Percentiles rank a stretch among this genome's conserved stretches.
Evolutionary conservation across 2,797 vertebrate species (phyloP).

Genomic region (Sternarchorhynchus goeldii): DNA sequence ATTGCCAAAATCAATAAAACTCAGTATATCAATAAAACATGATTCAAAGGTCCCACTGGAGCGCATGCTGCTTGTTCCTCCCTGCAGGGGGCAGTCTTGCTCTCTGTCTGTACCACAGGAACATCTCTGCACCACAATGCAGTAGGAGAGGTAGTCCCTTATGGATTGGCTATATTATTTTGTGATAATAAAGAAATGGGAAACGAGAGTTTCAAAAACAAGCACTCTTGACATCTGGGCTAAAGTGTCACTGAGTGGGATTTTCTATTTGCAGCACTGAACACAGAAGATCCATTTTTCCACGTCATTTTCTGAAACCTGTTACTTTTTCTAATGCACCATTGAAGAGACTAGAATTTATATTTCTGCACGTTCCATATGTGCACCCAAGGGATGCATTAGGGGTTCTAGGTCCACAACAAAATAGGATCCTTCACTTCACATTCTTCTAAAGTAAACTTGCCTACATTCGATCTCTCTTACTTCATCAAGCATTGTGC

Average conservation of each 20-base stretch:
- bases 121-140: too few relatives aligned
- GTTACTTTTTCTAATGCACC: not conserved
- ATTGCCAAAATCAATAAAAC: not conserved
- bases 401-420: too few relatives aligned
- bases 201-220: too few relatives aligned
- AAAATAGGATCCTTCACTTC: too few relatives aligned
- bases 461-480: not conserved
- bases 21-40: not conserved
- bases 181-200: too few relatives aligned
- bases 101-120: not conserved
- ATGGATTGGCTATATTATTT: too few relatives aligned
- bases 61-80: too few relatives aligned
- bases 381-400: not conserved
- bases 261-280: not conserved
- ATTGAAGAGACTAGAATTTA: not conserved
- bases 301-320: not conserved
- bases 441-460: too few relatives aligned
- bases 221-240: not conserved
- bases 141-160: too few relatives aligned
- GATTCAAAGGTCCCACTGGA: constrained; percentile 8
- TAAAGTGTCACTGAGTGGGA: too few relatives aligned
- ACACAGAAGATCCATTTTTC: not conserved
- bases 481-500: not conserved
- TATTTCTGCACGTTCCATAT: too few relatives aligned
- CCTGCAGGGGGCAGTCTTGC: constrained; percentile 8